phyloP scores from a whole-genome alignment of 2,113 vertebrate genomes.

The Periophthalmus modestus region DNA sequence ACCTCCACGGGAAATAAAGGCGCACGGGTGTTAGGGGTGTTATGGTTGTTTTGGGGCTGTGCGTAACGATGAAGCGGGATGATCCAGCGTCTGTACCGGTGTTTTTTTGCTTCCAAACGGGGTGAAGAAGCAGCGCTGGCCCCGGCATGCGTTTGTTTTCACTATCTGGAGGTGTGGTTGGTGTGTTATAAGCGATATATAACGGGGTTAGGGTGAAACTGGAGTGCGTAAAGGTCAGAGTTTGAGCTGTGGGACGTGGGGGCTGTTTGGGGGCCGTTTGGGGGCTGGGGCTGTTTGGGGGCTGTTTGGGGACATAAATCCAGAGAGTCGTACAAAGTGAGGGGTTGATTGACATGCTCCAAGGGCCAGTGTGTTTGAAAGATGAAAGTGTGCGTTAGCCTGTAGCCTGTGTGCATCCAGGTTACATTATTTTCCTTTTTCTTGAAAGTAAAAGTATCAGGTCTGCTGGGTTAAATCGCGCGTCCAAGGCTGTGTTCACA shows the following conservation, averaged over 20 bases:
- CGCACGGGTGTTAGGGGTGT: constrained; percentile 31
- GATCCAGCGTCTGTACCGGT: constrained; percentile 16
- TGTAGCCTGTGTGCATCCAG: not conserved
- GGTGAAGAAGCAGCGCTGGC: constrained; percentile 23
- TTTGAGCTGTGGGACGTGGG: not conserved
- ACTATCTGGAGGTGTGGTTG: constrained; percentile 45
- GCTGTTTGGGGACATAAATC: not conserved
- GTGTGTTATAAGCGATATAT: constrained; percentile 24
- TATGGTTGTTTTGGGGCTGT: constrained; percentile 11
- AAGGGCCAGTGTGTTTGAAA: not conserved
- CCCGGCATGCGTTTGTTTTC: constrained; percentile 53
- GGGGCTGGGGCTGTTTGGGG: no score
- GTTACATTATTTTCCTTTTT: not conserved
- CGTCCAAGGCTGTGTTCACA: not conserved
- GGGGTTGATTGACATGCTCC: not conserved
- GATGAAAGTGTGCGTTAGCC: not conserved
- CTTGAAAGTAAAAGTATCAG: not conserved
- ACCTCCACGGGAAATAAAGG: constrained; percentile 26
- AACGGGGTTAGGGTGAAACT: constrained; percentile 12
- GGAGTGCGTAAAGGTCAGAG: not conserved
- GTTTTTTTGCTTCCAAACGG: not conserved
- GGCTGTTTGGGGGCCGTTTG: not conserved
- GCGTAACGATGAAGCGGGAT: constrained; percentile 15
- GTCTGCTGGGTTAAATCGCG: not conserved
- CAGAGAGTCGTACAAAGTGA: not conserved